Percentiles rank a stretch among this genome's conserved stretches.
phyloP scores from a whole-genome alignment of 2,113 vertebrate species.

The Erythrocercus mccallii region DNA sequence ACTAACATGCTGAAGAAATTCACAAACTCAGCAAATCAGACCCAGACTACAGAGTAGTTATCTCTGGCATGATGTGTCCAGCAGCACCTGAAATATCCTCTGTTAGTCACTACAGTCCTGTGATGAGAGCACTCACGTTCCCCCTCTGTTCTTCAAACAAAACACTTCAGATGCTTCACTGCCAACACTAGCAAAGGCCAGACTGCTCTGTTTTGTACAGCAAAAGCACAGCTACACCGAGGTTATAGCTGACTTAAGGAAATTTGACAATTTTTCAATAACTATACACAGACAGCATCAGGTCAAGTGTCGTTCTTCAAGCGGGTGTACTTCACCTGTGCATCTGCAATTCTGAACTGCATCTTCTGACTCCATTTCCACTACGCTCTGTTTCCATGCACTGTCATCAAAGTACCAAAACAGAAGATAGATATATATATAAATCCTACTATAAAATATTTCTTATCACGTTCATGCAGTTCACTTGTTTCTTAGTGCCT shows the following conservation, averaged over 20 bases:
- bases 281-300: background rate
- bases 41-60: background rate
- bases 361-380: background rate
- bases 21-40: too few species aligned
- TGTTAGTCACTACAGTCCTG: background rate
- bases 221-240: background rate
- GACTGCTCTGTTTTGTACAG: background rate
- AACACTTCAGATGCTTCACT: background rate
- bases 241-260: background rate
- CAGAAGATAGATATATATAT: background rate
- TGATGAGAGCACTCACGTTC: background rate
- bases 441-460: background rate
- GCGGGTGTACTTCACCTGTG: background rate
- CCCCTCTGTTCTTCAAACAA: background rate
- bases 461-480: background rate
- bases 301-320: background rate
- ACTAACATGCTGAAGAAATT: too few species aligned
- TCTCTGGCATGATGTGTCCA: background rate
- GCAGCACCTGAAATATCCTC: background rate
- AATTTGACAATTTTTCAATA: background rate
- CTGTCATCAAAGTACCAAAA: background rate
- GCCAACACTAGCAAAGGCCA: background rate
- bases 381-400: background rate
- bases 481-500: constrained; percentile 2
- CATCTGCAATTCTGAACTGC: background rate